Percentiles rank a stretch among this genome's conserved stretches.
phyloP scores from a whole-genome alignment of 1,140 invertebrate genomes.

The Centruroides vittatus region DNA sequence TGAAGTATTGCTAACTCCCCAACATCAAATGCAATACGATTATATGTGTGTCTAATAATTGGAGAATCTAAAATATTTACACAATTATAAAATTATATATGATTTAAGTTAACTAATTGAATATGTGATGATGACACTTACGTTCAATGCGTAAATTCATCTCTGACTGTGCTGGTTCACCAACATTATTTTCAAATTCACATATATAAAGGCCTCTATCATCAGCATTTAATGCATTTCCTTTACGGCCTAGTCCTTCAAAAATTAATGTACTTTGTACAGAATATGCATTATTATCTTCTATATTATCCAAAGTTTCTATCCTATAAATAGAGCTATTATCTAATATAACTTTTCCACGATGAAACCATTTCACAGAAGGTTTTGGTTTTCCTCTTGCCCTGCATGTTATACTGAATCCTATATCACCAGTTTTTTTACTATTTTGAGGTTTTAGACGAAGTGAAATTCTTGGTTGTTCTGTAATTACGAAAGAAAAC shows the following conservation, averaged over 20 bases:
- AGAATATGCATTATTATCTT: constrained; percentile 50
- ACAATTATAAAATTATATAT: not conserved
- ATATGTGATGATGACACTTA: constrained; percentile 34
- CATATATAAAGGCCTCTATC: constrained; percentile 78
- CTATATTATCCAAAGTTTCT: constrained; percentile 54
- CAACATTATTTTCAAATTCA: constrained; percentile 76
- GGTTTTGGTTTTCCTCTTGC: constrained; percentile 77
- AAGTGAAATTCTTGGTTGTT: constrained; percentile 63
- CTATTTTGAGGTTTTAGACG: constrained; percentile 51
- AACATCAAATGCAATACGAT: constrained; percentile 74
- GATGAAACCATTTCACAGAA: constrained; percentile 68
- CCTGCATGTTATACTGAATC: constrained; percentile 63
- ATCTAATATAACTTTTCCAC: constrained; percentile 55
- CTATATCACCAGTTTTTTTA: constrained; percentile 54
- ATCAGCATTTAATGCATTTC: constrained; percentile 35
- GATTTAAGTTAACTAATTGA: not conserved
- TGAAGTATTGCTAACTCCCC: constrained; percentile 66
- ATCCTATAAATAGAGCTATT: constrained; percentile 52
- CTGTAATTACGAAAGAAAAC: constrained; percentile 22
- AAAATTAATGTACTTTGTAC: constrained; percentile 72
- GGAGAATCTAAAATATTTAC: constrained; percentile 47
- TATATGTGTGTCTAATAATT: constrained; percentile 65
- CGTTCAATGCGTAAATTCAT: constrained; percentile 78
- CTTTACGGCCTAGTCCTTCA: constrained; percentile 46
- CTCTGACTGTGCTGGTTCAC: constrained; percentile 49